Evolutionary conservation across 2,888 invertebrate species (phyloP).

Genomic region (Drosophila melanocephala): DNA sequence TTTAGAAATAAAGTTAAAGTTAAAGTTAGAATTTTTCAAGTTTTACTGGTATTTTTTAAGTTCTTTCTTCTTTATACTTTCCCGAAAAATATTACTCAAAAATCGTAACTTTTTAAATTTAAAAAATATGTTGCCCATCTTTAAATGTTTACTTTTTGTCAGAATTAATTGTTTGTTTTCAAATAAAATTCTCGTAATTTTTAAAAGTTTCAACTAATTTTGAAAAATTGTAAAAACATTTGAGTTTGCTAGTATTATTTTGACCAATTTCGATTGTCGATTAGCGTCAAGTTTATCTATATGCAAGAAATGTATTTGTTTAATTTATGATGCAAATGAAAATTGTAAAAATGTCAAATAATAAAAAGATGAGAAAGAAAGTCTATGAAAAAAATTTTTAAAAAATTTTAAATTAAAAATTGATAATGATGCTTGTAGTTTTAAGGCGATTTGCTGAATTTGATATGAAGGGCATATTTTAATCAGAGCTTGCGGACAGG

Average conservation of each 20-base stretch:
- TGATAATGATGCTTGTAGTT: background rate
- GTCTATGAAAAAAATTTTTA: no score
- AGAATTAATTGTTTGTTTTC: background rate
- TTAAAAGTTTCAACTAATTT: background rate
- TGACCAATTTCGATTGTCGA: background rate
- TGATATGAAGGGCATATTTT: background rate
- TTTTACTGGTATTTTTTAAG: background rate
- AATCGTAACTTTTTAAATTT: accelerated
- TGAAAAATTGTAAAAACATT: background rate
- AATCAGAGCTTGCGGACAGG: constrained; percentile 1
- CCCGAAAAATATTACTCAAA: background rate
- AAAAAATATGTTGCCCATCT: background rate
- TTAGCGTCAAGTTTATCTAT: background rate
- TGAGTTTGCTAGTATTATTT: background rate
- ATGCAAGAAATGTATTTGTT: background rate
- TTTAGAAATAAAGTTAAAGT: background rate
- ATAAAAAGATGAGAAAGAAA: background rate
- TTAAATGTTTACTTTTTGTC: background rate
- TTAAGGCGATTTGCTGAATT: background rate
- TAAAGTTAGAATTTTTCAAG: accelerated
- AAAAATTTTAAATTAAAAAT: background rate
- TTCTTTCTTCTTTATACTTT: background rate
- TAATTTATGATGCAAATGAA: background rate
- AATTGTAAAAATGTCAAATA: background rate
- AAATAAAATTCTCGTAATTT: background rate